These are phyloP conservation scores for Epinephelus cyanopodus DNA, from an alignment of 2,113 vertebrate genomes.

Conservation along the genomic window DNA sequence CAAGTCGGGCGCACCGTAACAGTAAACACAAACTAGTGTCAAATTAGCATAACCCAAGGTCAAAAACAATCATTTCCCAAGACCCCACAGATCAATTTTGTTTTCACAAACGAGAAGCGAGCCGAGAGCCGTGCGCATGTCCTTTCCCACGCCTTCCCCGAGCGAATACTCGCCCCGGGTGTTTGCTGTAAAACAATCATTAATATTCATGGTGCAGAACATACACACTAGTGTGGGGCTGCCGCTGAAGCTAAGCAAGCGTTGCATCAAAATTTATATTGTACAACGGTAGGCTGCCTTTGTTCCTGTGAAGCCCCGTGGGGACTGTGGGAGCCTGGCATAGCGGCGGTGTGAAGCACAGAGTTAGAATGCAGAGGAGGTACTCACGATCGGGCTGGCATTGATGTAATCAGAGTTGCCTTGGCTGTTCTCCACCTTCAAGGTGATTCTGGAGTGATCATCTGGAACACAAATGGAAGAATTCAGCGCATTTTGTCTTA, in stretches of 20 bases:
- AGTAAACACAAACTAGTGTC: constrained; percentile 66
- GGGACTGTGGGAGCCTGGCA: constrained; percentile 31
- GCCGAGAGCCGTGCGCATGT: constrained; percentile 23
- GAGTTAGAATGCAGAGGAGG: constrained; percentile 55
- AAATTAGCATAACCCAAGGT: constrained; percentile 76
- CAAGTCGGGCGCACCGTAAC: constrained; percentile 28
- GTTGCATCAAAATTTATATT: constrained; percentile 69
- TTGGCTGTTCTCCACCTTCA: constrained; percentile 92
- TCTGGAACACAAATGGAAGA: constrained; percentile 83
- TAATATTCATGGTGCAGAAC: constrained; percentile 73
- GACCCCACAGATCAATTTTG: constrained; percentile 58
- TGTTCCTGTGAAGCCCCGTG: constrained; percentile 54
- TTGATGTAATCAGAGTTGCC: constrained; percentile 96
- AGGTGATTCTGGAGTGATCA: constrained; percentile 94
- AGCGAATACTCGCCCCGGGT: constrained; percentile 54
- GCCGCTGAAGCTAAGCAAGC: constrained; percentile 62
- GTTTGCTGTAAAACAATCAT: constrained; percentile 56
- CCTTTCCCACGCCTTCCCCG: constrained; percentile 45
- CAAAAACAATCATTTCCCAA: constrained; percentile 61
- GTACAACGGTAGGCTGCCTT: constrained; percentile 53
- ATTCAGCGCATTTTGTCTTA: constrained; percentile 19
- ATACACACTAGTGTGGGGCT: constrained; percentile 26
- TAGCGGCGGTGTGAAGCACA: neutral
- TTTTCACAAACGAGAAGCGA: constrained; percentile 54
- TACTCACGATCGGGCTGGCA: constrained; percentile 98